Base-by-base conservation (phyloP, 2,797 vertebrate genomes). In the Pygocentrus nattereri region DNA sequence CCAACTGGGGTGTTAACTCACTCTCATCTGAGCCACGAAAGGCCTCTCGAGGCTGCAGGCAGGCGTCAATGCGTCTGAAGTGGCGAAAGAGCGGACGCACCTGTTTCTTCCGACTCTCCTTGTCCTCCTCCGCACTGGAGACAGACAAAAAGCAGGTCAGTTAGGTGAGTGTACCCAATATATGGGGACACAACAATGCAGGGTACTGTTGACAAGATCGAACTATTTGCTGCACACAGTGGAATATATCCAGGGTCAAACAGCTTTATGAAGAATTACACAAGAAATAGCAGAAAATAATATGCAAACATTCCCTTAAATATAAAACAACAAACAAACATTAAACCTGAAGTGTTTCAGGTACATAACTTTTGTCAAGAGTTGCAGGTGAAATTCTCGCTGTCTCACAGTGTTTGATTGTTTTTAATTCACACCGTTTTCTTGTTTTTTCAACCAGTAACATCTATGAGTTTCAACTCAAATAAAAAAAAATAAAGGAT, bases 11-110 rank as follows among this genome's bases (percentile, higher is more conserved):
- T 21, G 7, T 27, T 44, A 56, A 92, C 97, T 88, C 92, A 99
- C 97, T 98, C 90, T 98, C 97, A 38, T 98, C 97, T 0, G 97
- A 98, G 80, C 97, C 97, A 10, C 97, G 96, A 90, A 98, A 98
- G 0, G 97, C 97, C 90, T 98, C 97, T 38, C 97, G 92, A 1
- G 97, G 97, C 92, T 99, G 97, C 88, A 98, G 93, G 77, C 97
- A 99, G 85, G 97, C 97, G 73, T 98, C 97, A 65, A 98, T 98
- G 64, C 97, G 96, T 71, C 97, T 95, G 88, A 98, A 99, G 88
- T 99, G 97, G 85, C 97, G 94, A 91, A 99, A 99, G 2, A 98
- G 94, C 0, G 97, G 97, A 69, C 98, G 97, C 34, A 97, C 97
- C 92, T 97, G 97, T 92, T 97, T 98, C 93, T 91, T 97, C 76